Conservation (phyloP, 2,113 vertebrate species). For the Neotragus moschatus region DNA sequence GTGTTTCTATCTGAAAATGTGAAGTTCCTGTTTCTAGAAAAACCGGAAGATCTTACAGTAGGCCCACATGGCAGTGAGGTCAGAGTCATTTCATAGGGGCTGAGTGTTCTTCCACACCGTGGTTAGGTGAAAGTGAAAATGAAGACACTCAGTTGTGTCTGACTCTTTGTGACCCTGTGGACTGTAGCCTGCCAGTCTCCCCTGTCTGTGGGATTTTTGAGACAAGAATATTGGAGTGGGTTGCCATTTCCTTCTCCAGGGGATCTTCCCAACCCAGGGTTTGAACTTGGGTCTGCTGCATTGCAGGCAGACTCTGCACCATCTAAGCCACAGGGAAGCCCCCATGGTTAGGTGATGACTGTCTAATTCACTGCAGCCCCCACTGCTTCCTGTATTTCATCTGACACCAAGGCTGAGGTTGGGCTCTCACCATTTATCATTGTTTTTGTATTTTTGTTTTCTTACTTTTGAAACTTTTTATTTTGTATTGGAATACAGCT, state of each 20-base stretch:
- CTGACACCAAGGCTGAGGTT: neutral
- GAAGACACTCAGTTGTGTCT: neutral
- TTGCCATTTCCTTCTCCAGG: neutral
- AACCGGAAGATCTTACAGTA: neutral
- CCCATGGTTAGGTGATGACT: neutral
- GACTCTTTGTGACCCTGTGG: neutral
- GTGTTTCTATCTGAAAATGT: neutral
- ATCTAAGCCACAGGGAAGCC: neutral
- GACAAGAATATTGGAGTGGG: neutral
- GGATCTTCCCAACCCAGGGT: neutral
- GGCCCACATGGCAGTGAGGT: neutral
- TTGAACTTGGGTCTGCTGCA: neutral
- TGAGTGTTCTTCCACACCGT: rapidly evolving
- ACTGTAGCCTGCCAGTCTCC: neutral
- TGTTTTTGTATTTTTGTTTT: neutral
- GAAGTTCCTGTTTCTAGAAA: neutral
- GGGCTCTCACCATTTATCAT: neutral
- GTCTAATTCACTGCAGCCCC: too few species aligned
- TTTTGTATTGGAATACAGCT: neutral
- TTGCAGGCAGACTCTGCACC: neutral
- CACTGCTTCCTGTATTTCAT: neutral
- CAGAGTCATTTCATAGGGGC: neutral
- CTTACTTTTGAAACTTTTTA: neutral
- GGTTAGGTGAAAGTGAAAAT: neutral
- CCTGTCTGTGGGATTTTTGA: neutral